Base-by-base conservation (phyloP, 2,797 vertebrate genomes). In the Lagorchestes hirsutus region DNA sequence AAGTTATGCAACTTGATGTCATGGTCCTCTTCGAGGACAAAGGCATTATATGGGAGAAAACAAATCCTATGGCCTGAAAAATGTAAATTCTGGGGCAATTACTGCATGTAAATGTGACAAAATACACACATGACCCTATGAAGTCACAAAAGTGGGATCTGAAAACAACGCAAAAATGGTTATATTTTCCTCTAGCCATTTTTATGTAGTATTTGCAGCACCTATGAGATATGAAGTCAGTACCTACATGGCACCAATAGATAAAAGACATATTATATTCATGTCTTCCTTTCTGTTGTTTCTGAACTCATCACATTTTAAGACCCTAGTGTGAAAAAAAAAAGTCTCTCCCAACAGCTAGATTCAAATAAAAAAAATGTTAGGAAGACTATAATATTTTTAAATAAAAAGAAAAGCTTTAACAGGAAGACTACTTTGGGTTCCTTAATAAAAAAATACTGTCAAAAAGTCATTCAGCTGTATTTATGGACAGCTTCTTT, bases 371-470 rank as follows among this genome's bases (percentile, higher is more conserved):
- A 67, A 87, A 54, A 55, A 97, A 96, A 27, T 6, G 90, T 54
- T 31, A 16, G 34, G 62, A 93, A 91, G 54, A 50, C 52, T 56
- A 1, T 0, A 6, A 34, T 62, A 74, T 12, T 93, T 82, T 29
- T 50, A 94, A 93, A 74, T 27, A 28, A 62, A 95, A 67, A 92
- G 13, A 54, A 74, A 95, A 55, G 34, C 82, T 8, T 16, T 87
- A n/a, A 12, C 1, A 92, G 50, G 93, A 96, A 93, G 93, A 92
- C 93, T 93, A 74, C 50, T 62, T 97, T 91, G 67, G 92, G 31
- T 93, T 55, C 59, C 57, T 31, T 29, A 52, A 34, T 50, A 59
- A 93, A 50, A 97, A 98, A 94, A 95, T 87, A 82, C 1, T 94
- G 52, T 10, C 46, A 96, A 96, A 34, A 95, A 92, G 58, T 14